Conservation (phyloP, 1,140 invertebrate genomes). For the Drosophila paulistorum region DNA sequence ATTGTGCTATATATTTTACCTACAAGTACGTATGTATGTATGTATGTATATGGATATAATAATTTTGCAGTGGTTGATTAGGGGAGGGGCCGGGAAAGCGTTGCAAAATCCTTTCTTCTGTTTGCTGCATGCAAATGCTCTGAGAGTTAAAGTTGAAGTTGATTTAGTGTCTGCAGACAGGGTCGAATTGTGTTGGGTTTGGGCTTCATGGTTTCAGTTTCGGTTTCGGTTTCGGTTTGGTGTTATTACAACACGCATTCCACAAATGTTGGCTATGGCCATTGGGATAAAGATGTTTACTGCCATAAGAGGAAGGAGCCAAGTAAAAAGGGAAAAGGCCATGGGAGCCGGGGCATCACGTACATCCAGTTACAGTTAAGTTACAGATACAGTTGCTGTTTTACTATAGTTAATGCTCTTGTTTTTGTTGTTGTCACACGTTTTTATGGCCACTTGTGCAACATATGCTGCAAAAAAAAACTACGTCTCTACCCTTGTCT, state of each 20-base stretch:
- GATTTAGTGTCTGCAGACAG: constrained; percentile 81
- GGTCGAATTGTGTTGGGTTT: constrained; percentile 16
- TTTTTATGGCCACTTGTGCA: constrained; percentile 65
- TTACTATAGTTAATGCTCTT: constrained; percentile 62
- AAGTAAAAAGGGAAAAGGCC: constrained; percentile 1
- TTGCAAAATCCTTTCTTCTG: not conserved
- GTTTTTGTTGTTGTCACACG: constrained; percentile 48
- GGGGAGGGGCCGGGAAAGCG: not conserved
- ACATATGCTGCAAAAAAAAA: constrained; percentile 45
- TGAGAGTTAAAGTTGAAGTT: constrained; percentile 68
- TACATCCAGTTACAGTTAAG: constrained; percentile 70
- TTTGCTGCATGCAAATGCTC: constrained; percentile 12
- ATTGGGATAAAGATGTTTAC: constrained; percentile 7
- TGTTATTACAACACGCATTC: constrained; percentile 20
- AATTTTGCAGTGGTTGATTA: not conserved
- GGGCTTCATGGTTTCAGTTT: constrained; percentile 33
- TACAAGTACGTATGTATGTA: not conserved
- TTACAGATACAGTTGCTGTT: constrained; percentile 54
- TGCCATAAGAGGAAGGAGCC: constrained; percentile 13
- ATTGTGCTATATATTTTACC: not conserved
- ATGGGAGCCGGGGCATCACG: constrained; percentile 49
- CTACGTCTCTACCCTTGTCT: constrained; percentile 13
- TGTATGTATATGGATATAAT: not conserved
- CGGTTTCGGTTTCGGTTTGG: constrained; percentile 45
- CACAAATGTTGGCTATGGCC: not conserved